Base-by-base conservation (phyloP, 92 coral and sea anemone species). In the Phenganax subtilis region DNA sequence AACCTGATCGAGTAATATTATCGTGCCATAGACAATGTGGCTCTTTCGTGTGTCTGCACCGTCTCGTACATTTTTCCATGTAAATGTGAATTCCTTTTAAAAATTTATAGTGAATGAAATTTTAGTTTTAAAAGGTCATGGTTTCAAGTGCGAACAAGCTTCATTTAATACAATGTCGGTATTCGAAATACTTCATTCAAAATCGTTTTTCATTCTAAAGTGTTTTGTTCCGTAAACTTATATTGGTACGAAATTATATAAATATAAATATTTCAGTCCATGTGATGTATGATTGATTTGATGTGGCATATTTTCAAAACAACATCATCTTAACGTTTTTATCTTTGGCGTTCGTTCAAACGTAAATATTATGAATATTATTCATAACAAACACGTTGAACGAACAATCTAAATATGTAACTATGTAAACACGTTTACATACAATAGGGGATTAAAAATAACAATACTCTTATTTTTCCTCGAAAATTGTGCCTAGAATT, bases 281-380 rank as follows among this genome's bases (percentile, higher is more conserved):
- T 66, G 9, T 66, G 37, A 15, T 66, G 37, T 66, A 51, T 27
- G 25, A 14, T 65, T 66, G n/a, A 61, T 61, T 3, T 66, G 51
- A 44, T 8, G 54, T 68, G 73, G 31, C 54, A 30, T 68, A 68
- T 68, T 68, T 30, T 68, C 73, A 68, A 68, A 68, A 68, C 53
- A 30, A 68, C 53, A 37, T 1, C 31, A 30, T 12, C 27, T 66
- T 68, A 6, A n/a, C 47, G 47, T 37, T 68, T 6, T 68, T 68
- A 37, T 30, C 7, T 68, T 6, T 3, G 10, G 37, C 31, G 17
- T 68, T 68, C 7, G 12, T 37, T 7, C 53, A 68, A 37, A 30
- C 20, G 73, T 68, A 30, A 68, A 68, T 68, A 37, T 68, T 68
- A 30, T 68, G 73, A 3, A 30, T 30, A 30, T 68, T 68, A 68